Percentiles rank a stretch among this genome's conserved stretches.
phyloP scores from a whole-genome alignment of 64 coral and sea anemone species.

The Astreopora myriophthalma region DNA sequence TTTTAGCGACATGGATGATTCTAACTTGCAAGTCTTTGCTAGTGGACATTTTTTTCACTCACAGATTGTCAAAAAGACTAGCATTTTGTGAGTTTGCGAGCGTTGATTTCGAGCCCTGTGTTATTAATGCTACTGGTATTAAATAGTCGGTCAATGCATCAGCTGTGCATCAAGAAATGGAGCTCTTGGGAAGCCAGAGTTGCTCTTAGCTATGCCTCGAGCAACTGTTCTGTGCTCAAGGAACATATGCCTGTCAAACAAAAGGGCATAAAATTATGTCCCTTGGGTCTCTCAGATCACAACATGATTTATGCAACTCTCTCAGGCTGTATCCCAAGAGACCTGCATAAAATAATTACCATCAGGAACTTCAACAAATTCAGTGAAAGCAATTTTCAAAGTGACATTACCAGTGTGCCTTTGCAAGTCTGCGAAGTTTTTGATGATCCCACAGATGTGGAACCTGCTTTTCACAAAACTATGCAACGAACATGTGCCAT shows the following conservation, averaged over 20 bases:
- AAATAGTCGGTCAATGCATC: no score
- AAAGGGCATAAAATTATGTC: not conserved
- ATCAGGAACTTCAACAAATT: not conserved
- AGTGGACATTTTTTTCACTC: not conserved
- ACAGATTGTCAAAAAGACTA: not conserved
- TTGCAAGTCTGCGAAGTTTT: not conserved
- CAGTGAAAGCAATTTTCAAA: not conserved
- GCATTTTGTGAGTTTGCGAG: not conserved
- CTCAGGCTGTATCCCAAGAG: not conserved
- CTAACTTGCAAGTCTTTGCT: not conserved
- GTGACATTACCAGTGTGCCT: not conserved
- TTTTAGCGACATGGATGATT: no score
- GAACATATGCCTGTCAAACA: not conserved
- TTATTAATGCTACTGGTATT: no score
- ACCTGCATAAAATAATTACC: not conserved
- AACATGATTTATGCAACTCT: not conserved
- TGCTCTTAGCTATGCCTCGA: no score
- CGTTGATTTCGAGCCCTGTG: not conserved
- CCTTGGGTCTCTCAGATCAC: not conserved
- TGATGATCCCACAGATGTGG: not conserved
- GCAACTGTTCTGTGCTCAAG: no score
- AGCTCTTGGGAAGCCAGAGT: no score
- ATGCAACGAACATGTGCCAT: not conserved
- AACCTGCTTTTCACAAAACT: constrained; percentile 12
- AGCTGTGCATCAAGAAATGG: no score